These are phyloP conservation scores for Drosophila mimetica DNA, from an alignment of 2,888 invertebrate species.

Conservation along the genomic window DNA sequence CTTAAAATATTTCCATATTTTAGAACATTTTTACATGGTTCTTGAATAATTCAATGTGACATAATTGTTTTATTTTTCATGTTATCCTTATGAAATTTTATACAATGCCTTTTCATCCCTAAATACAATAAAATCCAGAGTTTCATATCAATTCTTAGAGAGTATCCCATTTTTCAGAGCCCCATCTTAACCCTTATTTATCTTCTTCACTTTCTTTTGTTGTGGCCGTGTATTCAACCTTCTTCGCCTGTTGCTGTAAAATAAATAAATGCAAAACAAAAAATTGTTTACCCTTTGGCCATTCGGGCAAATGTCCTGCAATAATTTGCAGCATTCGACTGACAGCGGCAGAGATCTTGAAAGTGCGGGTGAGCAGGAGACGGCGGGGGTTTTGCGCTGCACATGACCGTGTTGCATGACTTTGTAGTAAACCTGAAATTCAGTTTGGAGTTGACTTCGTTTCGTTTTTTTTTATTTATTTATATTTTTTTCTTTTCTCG, in stretches of 20 bases:
- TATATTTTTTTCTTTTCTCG: constrained; percentile 7
- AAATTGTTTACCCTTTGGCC: constrained; percentile 61
- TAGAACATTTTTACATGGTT: background rate
- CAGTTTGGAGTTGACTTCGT: constrained; percentile 61
- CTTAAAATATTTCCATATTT: background rate
- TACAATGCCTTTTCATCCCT: background rate
- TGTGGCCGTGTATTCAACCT: constrained; percentile 11
- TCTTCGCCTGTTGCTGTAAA: constrained; percentile 19
- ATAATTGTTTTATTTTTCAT: background rate
- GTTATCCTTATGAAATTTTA: background rate
- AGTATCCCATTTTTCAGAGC: constrained; percentile 2
- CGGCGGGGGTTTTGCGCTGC: constrained; percentile 21
- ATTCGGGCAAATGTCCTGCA: constrained; percentile 72
- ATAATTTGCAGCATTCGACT: constrained; percentile 66
- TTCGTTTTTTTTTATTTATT: constrained; percentile 20
- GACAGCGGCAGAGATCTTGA: constrained; percentile 45
- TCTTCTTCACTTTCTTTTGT: constrained; percentile 23
- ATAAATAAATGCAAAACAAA: constrained; percentile 52
- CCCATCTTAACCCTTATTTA: background rate
- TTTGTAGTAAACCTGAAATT: constrained; percentile 73
- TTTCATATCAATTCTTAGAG: background rate
- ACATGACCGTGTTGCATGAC: constrained; percentile 76
- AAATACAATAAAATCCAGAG: background rate
- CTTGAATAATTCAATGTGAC: background rate
- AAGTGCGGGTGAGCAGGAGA: constrained; percentile 12